Evolutionary conservation across 2,113 vertebrate genomes (phyloP).

Genomic region (Epinephelus moara): DNA sequence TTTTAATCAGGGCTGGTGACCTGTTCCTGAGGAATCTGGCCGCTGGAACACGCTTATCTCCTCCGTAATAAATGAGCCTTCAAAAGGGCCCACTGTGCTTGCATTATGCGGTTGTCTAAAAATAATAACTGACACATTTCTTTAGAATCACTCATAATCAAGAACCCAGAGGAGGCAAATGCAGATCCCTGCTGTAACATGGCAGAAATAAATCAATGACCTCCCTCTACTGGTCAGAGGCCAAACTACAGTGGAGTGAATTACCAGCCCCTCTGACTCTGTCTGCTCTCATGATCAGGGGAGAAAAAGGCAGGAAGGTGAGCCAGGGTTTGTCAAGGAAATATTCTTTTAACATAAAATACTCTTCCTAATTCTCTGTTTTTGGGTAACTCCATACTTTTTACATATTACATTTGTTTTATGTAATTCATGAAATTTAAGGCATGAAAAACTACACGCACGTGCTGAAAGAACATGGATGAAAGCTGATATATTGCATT

Average conservation of each 20-base stretch:
- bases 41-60: conserved; percentile 80
- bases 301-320: conserved; percentile 4
- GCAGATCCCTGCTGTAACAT: conserved; percentile 66
- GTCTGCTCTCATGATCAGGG: conserved; percentile 23
- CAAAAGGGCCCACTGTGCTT: conserved; percentile 68
- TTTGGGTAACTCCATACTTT: not conserved
- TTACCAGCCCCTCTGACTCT: conserved; percentile 36
- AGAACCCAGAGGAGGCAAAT: conserved; percentile 63
- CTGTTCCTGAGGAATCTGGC: conserved; percentile 78
- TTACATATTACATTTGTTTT: conserved; percentile 8
- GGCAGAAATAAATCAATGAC: conserved; percentile 80
- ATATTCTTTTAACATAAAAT: not conserved
- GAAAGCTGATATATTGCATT: conserved; percentile 16
- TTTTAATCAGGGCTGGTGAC: conserved; percentile 82
- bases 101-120: conserved; percentile 83
- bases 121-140: conserved; percentile 86
- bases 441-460: not conserved
- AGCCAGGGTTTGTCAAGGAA: conserved; percentile 16
- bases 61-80: conserved; percentile 82
- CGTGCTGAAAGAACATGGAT: not conserved
- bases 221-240: conserved; percentile 84
- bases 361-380: not conserved
- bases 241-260: conserved; percentile 76
- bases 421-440: not conserved
- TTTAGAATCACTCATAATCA: conserved; percentile 81